Evolutionary conservation across 2,113 vertebrate genomes (phyloP), one percentile per base, ranked within the genome.

Genomic region (Python bivittatus): DNA sequence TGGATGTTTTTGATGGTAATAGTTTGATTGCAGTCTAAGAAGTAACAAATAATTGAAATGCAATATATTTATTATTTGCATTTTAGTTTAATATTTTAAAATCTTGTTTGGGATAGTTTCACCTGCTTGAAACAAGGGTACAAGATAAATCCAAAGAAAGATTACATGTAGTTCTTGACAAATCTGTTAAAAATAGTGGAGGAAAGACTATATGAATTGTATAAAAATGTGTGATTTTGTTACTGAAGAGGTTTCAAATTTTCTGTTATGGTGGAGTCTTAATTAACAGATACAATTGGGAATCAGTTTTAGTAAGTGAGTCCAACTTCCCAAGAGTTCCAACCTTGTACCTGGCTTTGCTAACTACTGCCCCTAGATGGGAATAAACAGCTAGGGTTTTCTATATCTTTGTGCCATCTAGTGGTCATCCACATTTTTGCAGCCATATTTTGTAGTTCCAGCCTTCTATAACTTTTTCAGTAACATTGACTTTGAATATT

Each of bases 31-130:
- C 15, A 79, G 68, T 38, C 38, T 79, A 79, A 42, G 33, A 79
- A 79, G 6, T 79, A 20, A 38, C 17, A 38, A 48, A 48, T 48
- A 48, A 79, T 38, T 79, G 17, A 79, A 79, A 79, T 79, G 15
- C n/a, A 38, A 79, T 79, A 57, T 57, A 20, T 56, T 56, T 33
- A 72, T 20, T 38, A 79, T 79, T 79, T 38, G 13, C 38, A 0
- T 57, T 52, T 1, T 90, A 0, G 86, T 84, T 91, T 88, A 54
- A 90, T 15, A 85, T 13, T 90, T 53, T 44, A 85, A 23, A 6
- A 83, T 8, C 72, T 88, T 92, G 27, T 79, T 93, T 96, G 23
- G 38, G 52, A 86, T 84, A 33, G 23, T 88, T 94, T 93, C 64
- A 90, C 1, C 86, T 94, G 44, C 52, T 86, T 61, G 9, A 91